Conservation (phyloP, 2,797 vertebrate species). For the Fistularia commersonii region DNA sequence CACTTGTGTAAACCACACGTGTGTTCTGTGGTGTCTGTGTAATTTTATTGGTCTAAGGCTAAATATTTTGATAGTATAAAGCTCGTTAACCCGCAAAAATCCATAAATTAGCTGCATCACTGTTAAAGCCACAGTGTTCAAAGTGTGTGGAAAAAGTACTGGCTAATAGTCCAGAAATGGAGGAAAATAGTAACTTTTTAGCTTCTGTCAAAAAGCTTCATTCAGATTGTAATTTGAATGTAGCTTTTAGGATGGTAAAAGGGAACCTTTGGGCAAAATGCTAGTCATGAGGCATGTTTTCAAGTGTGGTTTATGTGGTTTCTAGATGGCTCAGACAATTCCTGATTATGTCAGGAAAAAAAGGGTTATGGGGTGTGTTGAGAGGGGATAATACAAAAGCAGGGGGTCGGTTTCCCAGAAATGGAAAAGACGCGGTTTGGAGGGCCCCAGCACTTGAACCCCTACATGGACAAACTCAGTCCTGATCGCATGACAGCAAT, state of each 20-base stretch:
- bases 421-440: constrained; percentile 72
- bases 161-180: no score
- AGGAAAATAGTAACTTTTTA: no score
- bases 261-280: constrained; percentile 65
- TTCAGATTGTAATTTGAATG: no score
- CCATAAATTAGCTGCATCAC: no score
- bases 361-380: constrained; percentile 54
- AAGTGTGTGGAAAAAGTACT: no score
- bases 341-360: constrained; percentile 69
- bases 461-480: constrained; percentile 44
- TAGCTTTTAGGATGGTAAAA: constrained; percentile 14
- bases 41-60: no score
- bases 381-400: constrained; percentile 68
- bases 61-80: no score
- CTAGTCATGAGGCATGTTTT: constrained; percentile 63
- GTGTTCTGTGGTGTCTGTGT: no score
- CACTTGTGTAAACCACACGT: no score
- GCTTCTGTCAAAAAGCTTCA: no score
- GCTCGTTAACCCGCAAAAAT: no score
- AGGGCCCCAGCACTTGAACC: constrained; percentile 65
- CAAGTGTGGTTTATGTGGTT: constrained; percentile 70
- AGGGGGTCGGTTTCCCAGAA: constrained; percentile 76
- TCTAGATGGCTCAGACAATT: constrained; percentile 68
- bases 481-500: constrained; percentile 53
- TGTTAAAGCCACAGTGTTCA: no score